Evolutionary conservation across 2,888 invertebrate species (phyloP), one percentile per base, ranked within the genome.

Genomic region (Sussaba pulchella): DNA sequence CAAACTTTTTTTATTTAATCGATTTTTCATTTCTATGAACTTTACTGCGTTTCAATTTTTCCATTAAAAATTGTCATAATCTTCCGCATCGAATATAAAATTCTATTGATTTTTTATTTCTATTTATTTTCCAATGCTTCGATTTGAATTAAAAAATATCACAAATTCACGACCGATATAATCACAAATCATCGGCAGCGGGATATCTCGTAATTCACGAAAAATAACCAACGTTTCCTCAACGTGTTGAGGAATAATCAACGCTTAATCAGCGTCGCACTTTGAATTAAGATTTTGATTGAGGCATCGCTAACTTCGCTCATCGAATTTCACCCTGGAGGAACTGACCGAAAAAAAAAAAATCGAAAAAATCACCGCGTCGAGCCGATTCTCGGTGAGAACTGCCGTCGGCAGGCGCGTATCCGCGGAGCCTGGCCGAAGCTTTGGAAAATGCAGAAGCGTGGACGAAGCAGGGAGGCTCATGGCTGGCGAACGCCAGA

Each of bases 361-460:
- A 21, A 41, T 19, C 10, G 17, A 54, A n/a, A 36, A 2, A 61
- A 71, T 36, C 61, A n/a, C 66, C 61, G 61, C 72, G 52, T 61
- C 67, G 61, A 63, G 31, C 43, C 72, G 78, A 73, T 73, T 78
- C 72, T 6, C 36, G 52, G 52, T 52, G 61, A 50, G 63, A 72
- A 78, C 78, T 78, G 66, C 43, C 72, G 52, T 43, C 61, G 59
- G 47, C 47, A 47, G 3, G 14, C 31, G 50, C 66, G 59, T 43
- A 64, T 19, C 71, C 47, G 54, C 9, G 45, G n/a, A 47, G 45
- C 47, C 47, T 66, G 78, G 59, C 76, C 41, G 69, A 26, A 26
- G 54, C 57, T 72, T 50, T 80, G 80, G 84, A 82, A 81, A 84
- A 77, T 78, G 85, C 79, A 72, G 81, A 77, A 74, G 82, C 83